Percentiles rank a stretch among this genome's conserved stretches.
phyloP scores from a whole-genome alignment of 2,113 vertebrate genomes.

The Apodemus speciosus region DNA sequence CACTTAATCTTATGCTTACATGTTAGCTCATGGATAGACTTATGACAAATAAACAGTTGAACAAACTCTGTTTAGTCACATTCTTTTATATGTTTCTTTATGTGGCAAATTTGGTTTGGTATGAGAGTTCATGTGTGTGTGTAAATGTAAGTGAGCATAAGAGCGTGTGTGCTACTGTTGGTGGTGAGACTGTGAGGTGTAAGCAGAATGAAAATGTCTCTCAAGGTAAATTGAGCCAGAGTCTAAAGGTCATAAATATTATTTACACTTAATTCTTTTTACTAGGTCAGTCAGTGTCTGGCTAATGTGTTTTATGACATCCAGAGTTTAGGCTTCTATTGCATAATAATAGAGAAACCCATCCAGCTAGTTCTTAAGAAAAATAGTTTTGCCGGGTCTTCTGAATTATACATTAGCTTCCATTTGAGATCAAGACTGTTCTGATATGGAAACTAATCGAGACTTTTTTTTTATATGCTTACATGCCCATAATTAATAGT shows the following conservation, averaged over 20 bases:
- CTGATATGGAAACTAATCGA: slow-evolving; percentile 5
- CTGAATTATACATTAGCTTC: not conserved
- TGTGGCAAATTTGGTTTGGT: slow-evolving; percentile 61
- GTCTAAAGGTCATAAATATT: slow-evolving; percentile 70
- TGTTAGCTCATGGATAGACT: slow-evolving; percentile 79
- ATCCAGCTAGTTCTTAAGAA: not conserved
- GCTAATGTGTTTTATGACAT: slow-evolving; percentile 47
- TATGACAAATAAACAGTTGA: slow-evolving; percentile 81
- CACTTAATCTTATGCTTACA: slow-evolving; percentile 77
- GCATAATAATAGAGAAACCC: not conserved
- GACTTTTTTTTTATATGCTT: not conserved
- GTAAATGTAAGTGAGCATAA: not conserved
- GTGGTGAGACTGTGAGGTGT: slow-evolving; percentile 6
- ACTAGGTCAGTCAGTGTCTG: slow-evolving; percentile 36
- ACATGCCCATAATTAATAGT: not conserved
- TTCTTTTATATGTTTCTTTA: slow-evolving; percentile 69
- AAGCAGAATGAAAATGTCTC: slow-evolving; percentile 55
- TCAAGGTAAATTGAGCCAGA: slow-evolving; percentile 55
- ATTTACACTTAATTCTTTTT: slow-evolving; percentile 67
- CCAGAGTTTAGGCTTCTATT: slow-evolving; percentile 34
- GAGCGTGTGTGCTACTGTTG: slow-evolving; percentile 49
- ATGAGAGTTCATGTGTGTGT: not conserved
- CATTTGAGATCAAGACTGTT: not conserved
- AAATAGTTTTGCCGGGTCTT: not conserved
- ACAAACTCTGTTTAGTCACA: slow-evolving; percentile 67